Base-by-base conservation (phyloP, 2,888 invertebrate genomes). In the Dicyrtoma fusca region DNA sequence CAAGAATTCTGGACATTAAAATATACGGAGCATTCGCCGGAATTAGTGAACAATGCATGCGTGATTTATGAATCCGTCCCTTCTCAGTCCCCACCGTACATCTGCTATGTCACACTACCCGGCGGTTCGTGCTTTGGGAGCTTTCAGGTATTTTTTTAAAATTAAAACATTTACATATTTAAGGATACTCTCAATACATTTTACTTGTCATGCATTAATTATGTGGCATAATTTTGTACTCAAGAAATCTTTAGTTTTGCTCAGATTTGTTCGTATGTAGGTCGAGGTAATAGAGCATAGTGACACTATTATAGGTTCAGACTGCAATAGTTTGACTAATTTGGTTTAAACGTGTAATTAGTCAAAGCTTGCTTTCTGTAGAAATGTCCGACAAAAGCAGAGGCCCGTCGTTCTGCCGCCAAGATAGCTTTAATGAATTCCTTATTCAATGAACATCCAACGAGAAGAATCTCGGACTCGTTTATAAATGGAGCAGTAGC, bases 371-470 rank as follows among this genome's bases (percentile, higher is more conserved):
- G n/a, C n/a, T n/a, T n/a, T 34, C 82, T 83, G 19, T 86, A 95
- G 91, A 94, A 94, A 84, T 95, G 95, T 83, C 92, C 94, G 1
- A 96, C 95, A 25, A 96, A 96, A 84, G 95, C 95, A 6, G 96
- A 96, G 83, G 96, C 96, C 4, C 88, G 95, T 57, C 88, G 95
- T 80, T 95, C 95, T 82, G 95, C 95, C 0, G 96, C 96, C 0
- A 95, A 96, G 86, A 95, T 96, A 79, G 96, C 96, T 0, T 86
- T 96, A 19, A 96, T 96, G 95, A 96, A 96, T 86, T 95, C 95
- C 11, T 95, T 96, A 64, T 96, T 96, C 85, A 96, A 96, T 83
- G 96, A 96, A 82, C 96, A 96, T 84, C 95, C 95, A 53, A 94
- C 94, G 1, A 86, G 96, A 72, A 89, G 92, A 80, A 96, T 96